Evolutionary conservation across 35 echinoderm and acorn worm genomes (phyloP), one percentile per base, ranked within the genome.

Genomic region (Nesometra sesokonis): DNA sequence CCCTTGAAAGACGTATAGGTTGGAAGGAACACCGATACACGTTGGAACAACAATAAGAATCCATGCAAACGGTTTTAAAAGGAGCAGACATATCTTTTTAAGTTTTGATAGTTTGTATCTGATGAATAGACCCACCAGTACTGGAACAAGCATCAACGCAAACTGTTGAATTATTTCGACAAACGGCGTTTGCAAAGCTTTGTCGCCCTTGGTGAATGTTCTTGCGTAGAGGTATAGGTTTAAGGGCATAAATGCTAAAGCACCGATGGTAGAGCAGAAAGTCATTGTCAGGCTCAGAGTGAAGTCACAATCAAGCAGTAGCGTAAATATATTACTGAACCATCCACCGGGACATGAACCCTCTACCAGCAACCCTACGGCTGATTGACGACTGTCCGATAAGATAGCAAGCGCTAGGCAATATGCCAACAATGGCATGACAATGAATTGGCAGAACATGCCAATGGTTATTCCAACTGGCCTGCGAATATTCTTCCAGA

Each of bases 391-490:
- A 27, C 36, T 36, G 21, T 37, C 29, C 1, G 35, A 81, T 32
- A 81, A 81, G 79, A 76, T 47, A 30, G 35, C 19, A 84, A 91
- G 88, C 17, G 92, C 89, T 30, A 99, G 43, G 17, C 43, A 35
- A 87, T 90, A 99, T 17, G 92, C 93, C 30, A 93, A 39, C 3
- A 91, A 43, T 7, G 96, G 96, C 88, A 99, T 92, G 52, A 99
- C 76, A 76, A 93, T 89, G 47, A 94, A 99, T 35, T 99, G 96
- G 30, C 96, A 99, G 27, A 99, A 31, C 82, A 94, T 88, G 17
- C 96, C 96, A 17, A 99, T 91, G 3, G 94, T 35, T 13, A 99
- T 37, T 3, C 81, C 87, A 86, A 90, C 94, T 15, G 96, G 96
- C 5, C 86, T 89, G 17, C 78, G 84, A 5, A 99, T 31, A 32